These are phyloP conservation scores for Drosophila histrio DNA, from an alignment of 2,888 invertebrate genomes.

Conservation along the genomic window DNA sequence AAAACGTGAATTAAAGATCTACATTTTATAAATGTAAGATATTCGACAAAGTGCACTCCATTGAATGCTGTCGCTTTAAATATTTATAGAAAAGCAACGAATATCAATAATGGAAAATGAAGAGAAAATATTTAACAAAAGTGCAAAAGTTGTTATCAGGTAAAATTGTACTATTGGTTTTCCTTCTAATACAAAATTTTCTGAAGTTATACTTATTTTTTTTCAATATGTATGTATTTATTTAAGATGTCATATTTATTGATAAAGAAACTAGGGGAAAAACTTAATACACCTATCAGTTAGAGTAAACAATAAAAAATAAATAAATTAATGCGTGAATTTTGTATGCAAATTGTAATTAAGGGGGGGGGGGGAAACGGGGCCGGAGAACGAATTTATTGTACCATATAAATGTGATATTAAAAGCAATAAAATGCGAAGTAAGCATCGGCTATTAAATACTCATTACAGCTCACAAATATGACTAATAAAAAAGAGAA, in stretches of 20 bases:
- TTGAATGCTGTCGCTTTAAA: slow-evolving; percentile 52
- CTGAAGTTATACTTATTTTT: no score
- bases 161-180: background rate
- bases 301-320: slow-evolving; percentile 36
- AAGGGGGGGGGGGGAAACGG: background rate
- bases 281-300: background rate
- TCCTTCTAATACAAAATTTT: no score
- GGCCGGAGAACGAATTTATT: background rate
- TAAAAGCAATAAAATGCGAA: slow-evolving; percentile 55
- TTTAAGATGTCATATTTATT: background rate
- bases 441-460: slow-evolving; percentile 60
- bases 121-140: background rate
- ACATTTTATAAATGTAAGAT: slow-evolving; percentile 34
- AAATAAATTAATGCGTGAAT: slow-evolving; percentile 57
- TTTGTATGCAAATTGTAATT: slow-evolving; percentile 68
- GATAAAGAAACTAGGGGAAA: background rate
- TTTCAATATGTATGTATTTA: no score
- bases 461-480: slow-evolving; percentile 64
- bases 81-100: slow-evolving; percentile 47
- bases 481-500: slow-evolving; percentile 47
- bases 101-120: slow-evolving; percentile 23
- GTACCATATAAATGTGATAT: slow-evolving; percentile 22
- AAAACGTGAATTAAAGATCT: slow-evolving; percentile 12
- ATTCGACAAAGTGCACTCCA: slow-evolving; percentile 42
- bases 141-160: slow-evolving; percentile 7